Percentiles rank a stretch among this genome's conserved stretches.
Evolutionary conservation across 2,113 vertebrate genomes (phyloP).

Genomic region (Phycodurus eques): DNA sequence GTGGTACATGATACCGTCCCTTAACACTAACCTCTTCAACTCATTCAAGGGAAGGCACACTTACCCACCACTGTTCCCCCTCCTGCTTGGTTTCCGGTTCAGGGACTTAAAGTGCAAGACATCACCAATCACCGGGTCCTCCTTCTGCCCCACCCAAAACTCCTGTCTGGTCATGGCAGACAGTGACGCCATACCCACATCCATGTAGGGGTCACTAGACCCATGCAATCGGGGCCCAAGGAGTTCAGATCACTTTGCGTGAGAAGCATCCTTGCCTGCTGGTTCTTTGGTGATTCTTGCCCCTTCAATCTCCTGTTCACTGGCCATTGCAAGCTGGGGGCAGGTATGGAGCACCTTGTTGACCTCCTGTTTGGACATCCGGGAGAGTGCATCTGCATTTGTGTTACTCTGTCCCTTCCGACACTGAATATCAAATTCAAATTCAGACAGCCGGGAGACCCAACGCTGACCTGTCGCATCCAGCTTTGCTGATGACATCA

Average conservation of each 20-base stretch:
- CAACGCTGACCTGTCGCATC: constrained; percentile 4
- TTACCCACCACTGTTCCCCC: background rate
- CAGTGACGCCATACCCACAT: background rate
- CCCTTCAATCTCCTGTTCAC: too few species aligned
- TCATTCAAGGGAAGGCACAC: constrained; percentile 16
- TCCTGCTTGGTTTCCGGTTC: constrained; percentile 3
- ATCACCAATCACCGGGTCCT: background rate
- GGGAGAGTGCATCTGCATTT: background rate
- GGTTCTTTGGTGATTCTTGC: too few species aligned
- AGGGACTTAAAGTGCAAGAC: background rate
- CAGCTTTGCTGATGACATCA: background rate
- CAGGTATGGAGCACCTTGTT: background rate
- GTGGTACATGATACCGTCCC: constrained; percentile 14
- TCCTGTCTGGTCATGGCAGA: constrained; percentile 15
- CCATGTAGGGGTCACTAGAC: too few species aligned
- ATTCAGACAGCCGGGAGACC: background rate
- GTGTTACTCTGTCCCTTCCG: background rate
- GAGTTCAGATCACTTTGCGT: too few species aligned
- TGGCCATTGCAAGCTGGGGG: background rate
- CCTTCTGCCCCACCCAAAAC: constrained; percentile 1
- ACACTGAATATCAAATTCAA: constrained; percentile 12
- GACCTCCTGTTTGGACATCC: background rate
- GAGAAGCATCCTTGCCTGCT: too few species aligned
- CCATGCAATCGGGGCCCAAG: too few species aligned
- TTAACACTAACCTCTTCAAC: constrained; percentile 21